Evolutionary conservation across 2,797 vertebrate species (phyloP), one percentile per base, ranked within the genome.

Genomic region (Vultur gryphus): DNA sequence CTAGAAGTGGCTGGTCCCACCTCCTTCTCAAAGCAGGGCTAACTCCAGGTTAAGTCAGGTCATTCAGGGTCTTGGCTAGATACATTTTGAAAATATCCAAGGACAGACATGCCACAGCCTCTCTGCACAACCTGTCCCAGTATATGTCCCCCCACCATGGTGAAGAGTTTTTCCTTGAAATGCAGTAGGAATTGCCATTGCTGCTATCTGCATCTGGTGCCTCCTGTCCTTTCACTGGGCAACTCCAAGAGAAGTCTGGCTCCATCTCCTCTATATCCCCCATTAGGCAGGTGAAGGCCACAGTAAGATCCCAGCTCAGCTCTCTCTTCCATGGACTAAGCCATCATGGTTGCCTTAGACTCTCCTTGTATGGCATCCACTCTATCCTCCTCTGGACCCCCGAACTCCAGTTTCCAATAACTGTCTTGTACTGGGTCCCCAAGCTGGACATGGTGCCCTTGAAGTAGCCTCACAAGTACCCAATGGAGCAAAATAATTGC

Each of bases 401-500:
- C 16, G 10, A 21, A 39, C 29, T 71, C 31, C 52, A 31, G 2
- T 20, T 65, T 87, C 13, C 66, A 57, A 8, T 16, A 44, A 41
- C 8, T 33, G 0, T 28, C 17, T 75, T 58, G 10, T 70, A 44
- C 71, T 70, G 13, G 6, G 11, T 69, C 31, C 29, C 41, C 54
- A 57, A 1, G 14, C 6, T 58, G 24, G 17, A 69, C 28, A 28
- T 0, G 0, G 2, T 4, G 16, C 13, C 26, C 48, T 80, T 62
- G 46, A 83, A 73, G 57, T 4, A 80, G 17, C 10, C 7, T 62
- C 24, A 44, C 17, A 57, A 59, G 12, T 20, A 54, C 10, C n/a
- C 33, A 52, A 2, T 3, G 10, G 28, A 82, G 37, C 18, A 58
- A 90, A 57, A 44, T 48, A 59, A 67, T 58, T 81, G 8, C 19